Evolutionary conservation across 2,888 invertebrate genomes (phyloP).

Genomic region (Calameuta idolon): DNA sequence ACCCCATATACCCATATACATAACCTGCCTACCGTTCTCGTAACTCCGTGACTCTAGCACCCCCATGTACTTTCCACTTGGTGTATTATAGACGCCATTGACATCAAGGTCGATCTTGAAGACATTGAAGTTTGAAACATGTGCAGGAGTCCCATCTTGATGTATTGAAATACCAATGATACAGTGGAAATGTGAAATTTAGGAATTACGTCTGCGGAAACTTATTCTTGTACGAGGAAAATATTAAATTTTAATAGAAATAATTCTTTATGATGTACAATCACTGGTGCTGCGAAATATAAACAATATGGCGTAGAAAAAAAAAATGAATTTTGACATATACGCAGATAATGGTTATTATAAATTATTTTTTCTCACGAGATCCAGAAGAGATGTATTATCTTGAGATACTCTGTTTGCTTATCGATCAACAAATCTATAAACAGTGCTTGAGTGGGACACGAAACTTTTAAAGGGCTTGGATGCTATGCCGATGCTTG

Average conservation of each 20-base stretch:
- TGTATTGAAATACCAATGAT: background rate
- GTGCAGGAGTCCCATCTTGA: background rate
- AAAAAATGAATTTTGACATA: background rate
- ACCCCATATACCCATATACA: conserved; percentile 40
- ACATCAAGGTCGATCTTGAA: background rate
- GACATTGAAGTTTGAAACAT: background rate
- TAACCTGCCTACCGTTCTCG: conserved; percentile 17
- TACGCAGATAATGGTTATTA: conserved; percentile 28
- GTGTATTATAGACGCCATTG: background rate
- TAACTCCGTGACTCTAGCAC: conserved; percentile 8
- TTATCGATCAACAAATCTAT: conserved; percentile 3
- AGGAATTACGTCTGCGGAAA: background rate
- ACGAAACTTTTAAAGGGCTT: background rate
- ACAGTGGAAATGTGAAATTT: background rate
- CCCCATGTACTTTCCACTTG: background rate
- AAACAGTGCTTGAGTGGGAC: conserved; percentile 3
- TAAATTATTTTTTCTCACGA: conserved; percentile 41
- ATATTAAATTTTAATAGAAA: background rate
- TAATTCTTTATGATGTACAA: background rate
- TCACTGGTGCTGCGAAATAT: background rate
- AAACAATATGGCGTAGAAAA: background rate
- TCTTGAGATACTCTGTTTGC: background rate
- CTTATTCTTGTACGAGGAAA: background rate
- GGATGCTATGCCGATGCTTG: background rate
- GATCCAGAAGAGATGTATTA: background rate